These are phyloP conservation scores for Nomada fabriciana DNA, from an alignment of 2,888 invertebrate genomes.

Conservation along the genomic window DNA sequence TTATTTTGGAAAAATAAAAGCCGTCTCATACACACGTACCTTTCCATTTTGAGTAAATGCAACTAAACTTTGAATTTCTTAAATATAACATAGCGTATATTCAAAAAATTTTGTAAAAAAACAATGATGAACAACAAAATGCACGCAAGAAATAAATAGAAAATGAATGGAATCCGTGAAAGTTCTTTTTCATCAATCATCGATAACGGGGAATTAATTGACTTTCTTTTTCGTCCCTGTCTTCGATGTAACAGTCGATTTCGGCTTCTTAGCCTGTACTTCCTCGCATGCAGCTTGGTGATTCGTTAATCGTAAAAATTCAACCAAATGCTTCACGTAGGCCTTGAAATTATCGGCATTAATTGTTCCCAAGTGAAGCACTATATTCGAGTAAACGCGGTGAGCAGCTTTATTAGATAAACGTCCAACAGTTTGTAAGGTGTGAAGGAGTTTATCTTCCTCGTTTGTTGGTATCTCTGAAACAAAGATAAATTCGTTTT, in stretches of 20 bases:
- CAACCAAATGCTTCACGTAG: slow-evolving; percentile 77
- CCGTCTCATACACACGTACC: neutral
- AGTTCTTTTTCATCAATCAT: neutral
- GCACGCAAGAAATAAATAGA: slow-evolving; percentile 13
- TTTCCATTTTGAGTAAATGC: neutral
- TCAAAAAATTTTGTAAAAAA: neutral
- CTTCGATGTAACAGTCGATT: neutral
- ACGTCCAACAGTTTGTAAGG: slow-evolving; percentile 90
- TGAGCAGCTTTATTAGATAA: slow-evolving; percentile 90
- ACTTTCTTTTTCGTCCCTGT: slow-evolving; percentile 9
- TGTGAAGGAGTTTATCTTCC: slow-evolving; percentile 89
- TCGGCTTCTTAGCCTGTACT: slow-evolving; percentile 1
- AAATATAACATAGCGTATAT: neutral
- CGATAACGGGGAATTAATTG: slow-evolving; percentile 1
- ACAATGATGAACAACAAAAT: slow-evolving; percentile 11
- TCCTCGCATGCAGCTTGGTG: slow-evolving; percentile 71
- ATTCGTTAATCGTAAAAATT: slow-evolving; percentile 79
- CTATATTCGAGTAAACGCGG: slow-evolving; percentile 89
- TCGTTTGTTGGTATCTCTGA: slow-evolving; percentile 85
- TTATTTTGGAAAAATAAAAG: neutral
- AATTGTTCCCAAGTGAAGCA: slow-evolving; percentile 86
- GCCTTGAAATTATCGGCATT: slow-evolving; percentile 75
- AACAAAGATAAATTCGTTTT: slow-evolving; percentile 32
- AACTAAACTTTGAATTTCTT: neutral
- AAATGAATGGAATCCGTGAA: neutral